Percentiles rank a stretch among this genome's conserved stretches.
Evolutionary conservation across 2,888 invertebrate genomes (phyloP).

Genomic region (Andricus curvator): DNA sequence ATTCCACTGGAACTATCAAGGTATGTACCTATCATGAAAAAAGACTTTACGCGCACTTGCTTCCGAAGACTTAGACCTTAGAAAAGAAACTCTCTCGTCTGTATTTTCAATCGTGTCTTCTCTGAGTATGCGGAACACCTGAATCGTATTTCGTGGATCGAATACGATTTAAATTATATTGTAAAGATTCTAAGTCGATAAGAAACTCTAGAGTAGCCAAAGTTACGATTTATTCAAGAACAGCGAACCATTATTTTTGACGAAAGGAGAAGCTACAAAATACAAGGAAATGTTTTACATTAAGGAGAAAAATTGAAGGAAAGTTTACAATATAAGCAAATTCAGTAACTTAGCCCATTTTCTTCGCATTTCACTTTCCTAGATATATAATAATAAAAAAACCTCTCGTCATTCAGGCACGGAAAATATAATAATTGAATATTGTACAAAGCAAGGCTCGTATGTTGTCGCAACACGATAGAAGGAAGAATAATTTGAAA

Average conservation of each 20-base stretch:
- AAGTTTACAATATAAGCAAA: neutral
- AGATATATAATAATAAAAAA: too few species aligned
- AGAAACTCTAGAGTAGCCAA: constrained; percentile 17
- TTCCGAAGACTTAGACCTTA: constrained; percentile 9
- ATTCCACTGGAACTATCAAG: neutral
- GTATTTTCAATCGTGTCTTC: constrained; percentile 11
- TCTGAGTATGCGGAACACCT: constrained; percentile 11
- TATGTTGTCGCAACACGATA: neutral
- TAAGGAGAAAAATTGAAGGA: neutral
- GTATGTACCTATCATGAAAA: constrained; percentile 4
- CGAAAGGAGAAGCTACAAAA: neutral
- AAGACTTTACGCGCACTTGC: constrained; percentile 6
- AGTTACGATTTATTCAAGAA: constrained; percentile 5
- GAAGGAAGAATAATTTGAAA: constrained; percentile 20
- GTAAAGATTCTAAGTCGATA: constrained; percentile 9
- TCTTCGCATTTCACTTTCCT: too few species aligned
- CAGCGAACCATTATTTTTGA: constrained; percentile 7
- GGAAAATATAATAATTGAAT: neutral
- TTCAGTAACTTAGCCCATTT: neutral
- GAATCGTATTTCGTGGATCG: constrained; percentile 2
- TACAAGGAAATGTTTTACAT: neutral
- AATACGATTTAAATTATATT: neutral
- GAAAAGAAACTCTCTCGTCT: neutral
- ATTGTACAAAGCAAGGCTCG: constrained; percentile 3
- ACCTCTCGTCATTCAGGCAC: neutral